Evolutionary conservation across 1,140 invertebrate species (phyloP).

Genomic region (Medauroidea extradentata): DNA sequence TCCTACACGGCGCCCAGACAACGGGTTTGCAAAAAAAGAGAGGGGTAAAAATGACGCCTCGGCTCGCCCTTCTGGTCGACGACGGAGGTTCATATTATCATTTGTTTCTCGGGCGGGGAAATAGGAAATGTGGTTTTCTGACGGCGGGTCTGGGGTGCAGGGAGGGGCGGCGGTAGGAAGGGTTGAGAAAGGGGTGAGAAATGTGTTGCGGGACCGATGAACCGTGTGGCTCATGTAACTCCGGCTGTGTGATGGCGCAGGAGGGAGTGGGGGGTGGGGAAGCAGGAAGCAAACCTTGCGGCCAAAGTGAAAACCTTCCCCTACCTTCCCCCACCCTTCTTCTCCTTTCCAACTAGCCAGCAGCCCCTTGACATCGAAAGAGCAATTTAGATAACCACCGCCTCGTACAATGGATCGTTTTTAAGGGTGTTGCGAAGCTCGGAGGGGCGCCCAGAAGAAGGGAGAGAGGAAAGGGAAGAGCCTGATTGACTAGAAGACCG

Average conservation of each 20-base stretch:
- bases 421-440: constrained; percentile 8
- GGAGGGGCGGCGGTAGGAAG: too few species aligned
- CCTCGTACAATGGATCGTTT: constrained; percentile 11
- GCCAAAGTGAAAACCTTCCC: constrained; percentile 12
- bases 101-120: too few species aligned
- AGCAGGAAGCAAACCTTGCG: constrained; percentile 4
- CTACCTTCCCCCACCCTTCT: neutral
- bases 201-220: constrained; percentile 3
- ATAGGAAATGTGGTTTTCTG: too few species aligned
- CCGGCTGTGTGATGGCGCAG: neutral
- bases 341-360: neutral
- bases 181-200: neutral
- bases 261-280: neutral
- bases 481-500: constrained; percentile 10
- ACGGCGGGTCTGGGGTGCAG: too few species aligned
- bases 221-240: neutral
- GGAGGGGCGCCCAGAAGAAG: neutral
- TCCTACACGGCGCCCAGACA: too few species aligned
- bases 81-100: too few species aligned
- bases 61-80: too few species aligned
- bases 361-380: constrained; percentile 5
- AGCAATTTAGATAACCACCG: constrained; percentile 15
- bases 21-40: too few species aligned
- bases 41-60: too few species aligned
- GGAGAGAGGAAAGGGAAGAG: neutral